Evolutionary conservation across 2,113 vertebrate species (phyloP), one percentile per base, ranked within the genome.

Genomic region (Macrotis lagotis): DNA sequence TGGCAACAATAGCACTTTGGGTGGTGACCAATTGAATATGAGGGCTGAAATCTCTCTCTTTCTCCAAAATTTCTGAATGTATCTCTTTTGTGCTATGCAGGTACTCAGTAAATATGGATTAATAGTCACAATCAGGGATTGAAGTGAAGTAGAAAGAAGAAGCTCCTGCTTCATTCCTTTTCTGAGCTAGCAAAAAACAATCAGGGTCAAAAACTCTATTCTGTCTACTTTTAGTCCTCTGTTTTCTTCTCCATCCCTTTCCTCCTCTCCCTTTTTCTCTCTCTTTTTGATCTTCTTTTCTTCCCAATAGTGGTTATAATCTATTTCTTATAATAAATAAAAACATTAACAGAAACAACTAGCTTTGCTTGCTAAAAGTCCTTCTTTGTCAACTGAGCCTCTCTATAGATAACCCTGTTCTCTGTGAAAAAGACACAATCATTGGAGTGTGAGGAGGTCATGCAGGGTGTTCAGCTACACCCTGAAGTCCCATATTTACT

Each of bases 331-430:
- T 83, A 44, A 44, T 24, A 83, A 83, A 83, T 24, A 8, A 83
- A 44, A n/a, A 83, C n/a, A 44, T 3, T 44, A 83, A 24, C 16
- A 2, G 6, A 83, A 83, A 74, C 16, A 74, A 74, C 59, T 37
- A 66, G 24, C 14, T 74, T n/a, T n/a, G 37, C 16, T 74, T 74
- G 14, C 66, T 74, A n/a, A 74, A 74, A 74, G 66, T 74, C 0
- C 51, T 93, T 25, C 22, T 91, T 83, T 91, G 24, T 94, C 48
- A 25, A 96, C 89, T 26, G 93, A 25, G 7, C 44, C 74, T 24
- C 44, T 25, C 19, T 50, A 51, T 0, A 96, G 53, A 91, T 8
- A 96, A 92, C 91, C 7, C 66, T 89, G 48, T 2, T 3, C 3
- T 14, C 48, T 92, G 37, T 48, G 49, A 48, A 95, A 95, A 50